Percentiles rank a stretch among this genome's conserved stretches.
Conservation (phyloP, 1,140 invertebrate genomes). For the Protaetia brevitarsis region DNA sequence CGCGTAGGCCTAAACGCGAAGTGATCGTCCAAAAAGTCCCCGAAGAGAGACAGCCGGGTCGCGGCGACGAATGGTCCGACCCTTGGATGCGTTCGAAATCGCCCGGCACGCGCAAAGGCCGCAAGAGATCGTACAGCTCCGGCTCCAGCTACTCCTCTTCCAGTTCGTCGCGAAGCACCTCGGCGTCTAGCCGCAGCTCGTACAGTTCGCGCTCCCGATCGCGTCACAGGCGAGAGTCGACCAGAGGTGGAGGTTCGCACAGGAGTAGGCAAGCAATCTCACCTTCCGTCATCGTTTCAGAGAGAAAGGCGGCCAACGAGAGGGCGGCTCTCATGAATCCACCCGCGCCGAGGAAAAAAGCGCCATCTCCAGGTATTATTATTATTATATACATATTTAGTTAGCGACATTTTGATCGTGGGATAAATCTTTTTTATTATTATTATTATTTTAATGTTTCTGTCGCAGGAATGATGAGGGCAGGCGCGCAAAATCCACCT, state of each 20-base stretch:
- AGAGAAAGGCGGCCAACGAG: constrained; percentile 56
- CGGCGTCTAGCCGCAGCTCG: constrained; percentile 49
- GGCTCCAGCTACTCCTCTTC: constrained; percentile 72
- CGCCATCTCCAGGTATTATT: constrained; percentile 50
- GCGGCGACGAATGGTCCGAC: constrained; percentile 87
- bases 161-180: constrained; percentile 45
- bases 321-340: constrained; percentile 67
- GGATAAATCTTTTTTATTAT: neutral
- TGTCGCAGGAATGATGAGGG: constrained; percentile 46
- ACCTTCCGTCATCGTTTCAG: constrained; percentile 59
- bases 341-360: constrained; percentile 58
- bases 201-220: constrained; percentile 53
- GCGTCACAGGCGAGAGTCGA: constrained; percentile 47
- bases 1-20: constrained; percentile 66
- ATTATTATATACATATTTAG: too few relatives aligned
- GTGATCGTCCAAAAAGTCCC: constrained; percentile 65
- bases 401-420: too few relatives aligned
- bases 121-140: constrained; percentile 67
- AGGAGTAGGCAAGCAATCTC: constrained; percentile 46
- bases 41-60: constrained; percentile 48
- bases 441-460: neutral
- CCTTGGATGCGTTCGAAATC: constrained; percentile 85
- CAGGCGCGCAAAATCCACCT: constrained; percentile 47
- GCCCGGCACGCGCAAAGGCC: constrained; percentile 53
- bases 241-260: constrained; percentile 29